Evolutionary conservation across 2,888 invertebrate species (phyloP), one percentile per base, ranked within the genome.

Genomic region (Gortyna flavago): DNA sequence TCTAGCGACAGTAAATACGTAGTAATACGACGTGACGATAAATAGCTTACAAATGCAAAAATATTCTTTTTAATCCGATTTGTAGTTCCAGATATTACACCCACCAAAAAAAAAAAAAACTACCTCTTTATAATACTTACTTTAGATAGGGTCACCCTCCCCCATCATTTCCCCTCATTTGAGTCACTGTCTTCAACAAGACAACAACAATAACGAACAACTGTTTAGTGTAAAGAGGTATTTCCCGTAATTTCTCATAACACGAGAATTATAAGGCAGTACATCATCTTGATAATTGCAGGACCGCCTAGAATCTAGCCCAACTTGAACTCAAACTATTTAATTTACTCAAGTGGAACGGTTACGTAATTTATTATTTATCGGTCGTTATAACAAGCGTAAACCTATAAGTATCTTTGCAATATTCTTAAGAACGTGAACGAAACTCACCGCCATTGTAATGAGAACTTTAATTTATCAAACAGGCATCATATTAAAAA

Each of bases 331-430:
- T 57, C 51, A 65, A 79, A 72, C 64, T 59, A 74, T 79, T 78
- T 68, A 35, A 78, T 68, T 81, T 57, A 73, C 41, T 64, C 41
- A 54, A 73, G 41, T 64, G 35, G 35, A 64, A 68, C 51, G 35
- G 11, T 71, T 81, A 62, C 16, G 35, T 75, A 48, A 59, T 51
- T 38, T 48, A 54, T 65, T 57, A 81, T 77, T 81, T 81, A 81
- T 77, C 32, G 54, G 32, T 57, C 32, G 77, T 72, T 70, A 68
- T 35, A 81, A 59, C 35, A 48, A 66, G 41, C n/a, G 48, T 66
- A 41, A 66, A 65, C 13, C 3, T 48, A 54, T 16, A 65, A 7
- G 8, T 74, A 62, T 44, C 4, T 7, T 21, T 64, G 44, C 32
- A 62, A 51, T 64, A 76, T 74, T 74, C 35, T 32, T 67, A 25